These are phyloP conservation scores for Gnathochromis pfefferi DNA, from an alignment of 2,113 vertebrate species.

Conservation along the genomic window DNA sequence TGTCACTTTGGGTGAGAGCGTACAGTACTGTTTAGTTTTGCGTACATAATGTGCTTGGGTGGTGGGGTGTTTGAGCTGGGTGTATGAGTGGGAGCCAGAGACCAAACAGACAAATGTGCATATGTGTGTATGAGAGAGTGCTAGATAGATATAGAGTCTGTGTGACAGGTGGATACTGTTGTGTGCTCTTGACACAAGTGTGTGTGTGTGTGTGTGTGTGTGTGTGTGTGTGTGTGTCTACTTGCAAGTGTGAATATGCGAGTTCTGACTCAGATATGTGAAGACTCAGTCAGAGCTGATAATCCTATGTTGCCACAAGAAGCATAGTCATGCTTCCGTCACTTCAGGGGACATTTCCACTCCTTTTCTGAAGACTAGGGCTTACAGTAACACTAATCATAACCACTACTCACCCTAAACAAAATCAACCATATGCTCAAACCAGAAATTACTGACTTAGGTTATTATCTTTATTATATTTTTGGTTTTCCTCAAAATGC, in stretches of 20 bases:
- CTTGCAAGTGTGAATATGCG: neutral
- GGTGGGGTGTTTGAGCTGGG: neutral
- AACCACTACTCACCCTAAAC: neutral
- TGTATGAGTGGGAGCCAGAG: neutral
- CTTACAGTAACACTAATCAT: neutral
- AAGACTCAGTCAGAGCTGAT: neutral
- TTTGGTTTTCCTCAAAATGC: neutral
- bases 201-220: neutral
- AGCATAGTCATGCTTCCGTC: neutral
- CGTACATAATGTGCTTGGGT: neutral
- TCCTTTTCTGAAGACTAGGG: neutral
- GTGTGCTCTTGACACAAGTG: neutral
- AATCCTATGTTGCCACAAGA: neutral
- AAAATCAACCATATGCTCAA: neutral
- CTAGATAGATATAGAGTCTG: neutral
- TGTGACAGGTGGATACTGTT: conserved; percentile 14
- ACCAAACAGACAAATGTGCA: neutral
- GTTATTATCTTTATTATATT: neutral
- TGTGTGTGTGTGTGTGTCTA: neutral
- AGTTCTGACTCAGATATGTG: conserved; percentile 16
- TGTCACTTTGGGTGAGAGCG: conserved; percentile 11
- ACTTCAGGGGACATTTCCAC: neutral
- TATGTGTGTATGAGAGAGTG: neutral
- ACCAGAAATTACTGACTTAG: neutral
- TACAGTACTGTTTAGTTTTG: neutral